Base-by-base conservation (phyloP, 2,797 vertebrate species). In the Neomorphus geoffroyi region DNA sequence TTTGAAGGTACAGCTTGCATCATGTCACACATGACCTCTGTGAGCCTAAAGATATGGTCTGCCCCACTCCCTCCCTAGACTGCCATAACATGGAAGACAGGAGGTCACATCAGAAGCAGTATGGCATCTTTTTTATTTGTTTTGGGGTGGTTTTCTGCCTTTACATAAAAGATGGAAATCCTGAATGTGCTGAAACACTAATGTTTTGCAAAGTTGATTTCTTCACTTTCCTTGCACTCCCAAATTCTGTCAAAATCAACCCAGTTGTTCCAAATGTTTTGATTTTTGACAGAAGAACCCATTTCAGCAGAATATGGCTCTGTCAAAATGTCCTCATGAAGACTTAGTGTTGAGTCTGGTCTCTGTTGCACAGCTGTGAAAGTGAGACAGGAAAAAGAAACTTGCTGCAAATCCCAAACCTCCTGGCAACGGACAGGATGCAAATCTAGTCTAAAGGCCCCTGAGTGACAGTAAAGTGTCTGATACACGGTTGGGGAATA, bases 251-350 rank as follows among this genome's bases (percentile, higher is more conserved):
- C 54, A 94, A 86, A 95, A 94, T 79, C 86, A 90, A 92, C 53
- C 21, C 75, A 89, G 48, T 73, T 94, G 77, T 93, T 94, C 39
- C 58, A 93, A 95, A 84, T 88, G 48, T 93, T 94, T 93, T 92
- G 66, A 94, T 57, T 91, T 94, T 92, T 86, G 35, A 62, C 74
- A 86, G 73, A 12, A 86, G 43, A 90, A 84, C 27, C 26, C 60
- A 41, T n/a, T 86, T 56, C 77, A 77, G 50, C 32, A 90, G 51
- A 94, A 92, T 72, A 90, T 13, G 72, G 46, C 75, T 48, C 80
- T 96, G 77, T 86, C 86, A 95, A 84, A 86, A 94, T 24, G 33
- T 46, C 32, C 64, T 23, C 70, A 79, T 43, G 41, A 80, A 88
- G 46, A 86, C 88, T 79, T 75, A 18, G 4, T 53, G 33, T 77